Evolutionary conservation across 2,888 invertebrate species (phyloP).

Genomic region (Troides aeacus): DNA sequence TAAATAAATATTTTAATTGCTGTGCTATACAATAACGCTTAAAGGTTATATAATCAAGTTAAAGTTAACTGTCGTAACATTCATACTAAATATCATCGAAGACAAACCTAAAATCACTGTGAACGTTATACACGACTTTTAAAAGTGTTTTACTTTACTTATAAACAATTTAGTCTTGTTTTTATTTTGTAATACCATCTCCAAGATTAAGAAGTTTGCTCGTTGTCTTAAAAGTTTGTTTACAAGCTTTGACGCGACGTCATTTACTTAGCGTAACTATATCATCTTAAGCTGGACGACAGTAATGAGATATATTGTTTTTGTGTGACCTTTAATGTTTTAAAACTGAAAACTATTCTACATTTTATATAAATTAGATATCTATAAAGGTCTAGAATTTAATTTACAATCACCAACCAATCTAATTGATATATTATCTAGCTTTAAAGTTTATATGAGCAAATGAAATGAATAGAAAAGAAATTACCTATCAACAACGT

Average conservation of each 20-base stretch:
- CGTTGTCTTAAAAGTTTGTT: constrained; percentile 18
- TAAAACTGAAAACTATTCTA: not conserved
- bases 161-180: constrained; percentile 1
- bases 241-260: constrained; percentile 17
- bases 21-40: no score
- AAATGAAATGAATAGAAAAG: not conserved
- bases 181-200: constrained; percentile 17
- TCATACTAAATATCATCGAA: not conserved
- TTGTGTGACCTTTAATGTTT: not conserved
- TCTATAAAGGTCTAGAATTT: not conserved
- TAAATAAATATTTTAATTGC: no score
- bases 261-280: constrained; percentile 23
- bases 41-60: no score
- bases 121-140: not conserved
- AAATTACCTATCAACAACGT: constrained; percentile 64
- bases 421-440: not conserved
- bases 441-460: not conserved
- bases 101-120: not conserved
- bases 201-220: constrained; percentile 20
- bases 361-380: not conserved
- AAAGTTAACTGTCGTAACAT: no score
- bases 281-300: constrained; percentile 11
- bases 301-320: constrained; percentile 22
- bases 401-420: not conserved
- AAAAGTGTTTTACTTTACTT: not conserved